Evolutionary conservation across 30 jellyfish, hydroid and myxozoan species (phyloP), one percentile per base, ranked within the genome.

Genomic region (Aurelia coerulea): DNA sequence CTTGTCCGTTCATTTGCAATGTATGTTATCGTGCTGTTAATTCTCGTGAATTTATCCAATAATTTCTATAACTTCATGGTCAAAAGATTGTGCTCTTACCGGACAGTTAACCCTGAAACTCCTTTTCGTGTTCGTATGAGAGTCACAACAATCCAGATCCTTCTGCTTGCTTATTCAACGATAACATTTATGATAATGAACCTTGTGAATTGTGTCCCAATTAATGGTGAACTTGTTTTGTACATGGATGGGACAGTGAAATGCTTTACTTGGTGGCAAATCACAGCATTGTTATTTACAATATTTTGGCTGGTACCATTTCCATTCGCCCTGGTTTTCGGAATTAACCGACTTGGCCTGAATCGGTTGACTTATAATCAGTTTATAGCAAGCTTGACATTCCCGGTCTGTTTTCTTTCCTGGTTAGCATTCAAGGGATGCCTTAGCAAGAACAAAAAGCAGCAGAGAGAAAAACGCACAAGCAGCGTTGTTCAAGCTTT

Each of bases 221-320:
- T 94, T 33, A 78, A 80, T 35, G 86, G 90, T 46, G 80, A 71
- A 53, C 31, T 29, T 52, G 97, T 94, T 18, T 74, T 94, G 29
- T 80, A 90, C 73, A 94, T 94, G 90, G 99, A 94, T 90, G 99
- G 99, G 6, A 76, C 96, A 10, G 71, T 94, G 4, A 50, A 37
- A 16, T 94, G 99, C 60, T 94, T 80, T 63, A 78, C 78, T 0
- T 94, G 99, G 99, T 85, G 97, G 96, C 99, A 94, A 73, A 12
- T 90, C 1, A 6, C 60, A 10, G 87, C 89, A 9, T 65, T 94
- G 14, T 2, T 79, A 3, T 70, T 90, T 51, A 92, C 85, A 19
- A 41, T 84, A 18, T 75, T 79, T 53, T 94, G 99, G 99, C 56
- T 89, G 42, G 74, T 94, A 41, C 99, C 99, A 13, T 94, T 94